These are phyloP conservation scores for Anhinga rufa DNA, from an alignment of 2,113 vertebrate genomes.

Conservation along the genomic window DNA sequence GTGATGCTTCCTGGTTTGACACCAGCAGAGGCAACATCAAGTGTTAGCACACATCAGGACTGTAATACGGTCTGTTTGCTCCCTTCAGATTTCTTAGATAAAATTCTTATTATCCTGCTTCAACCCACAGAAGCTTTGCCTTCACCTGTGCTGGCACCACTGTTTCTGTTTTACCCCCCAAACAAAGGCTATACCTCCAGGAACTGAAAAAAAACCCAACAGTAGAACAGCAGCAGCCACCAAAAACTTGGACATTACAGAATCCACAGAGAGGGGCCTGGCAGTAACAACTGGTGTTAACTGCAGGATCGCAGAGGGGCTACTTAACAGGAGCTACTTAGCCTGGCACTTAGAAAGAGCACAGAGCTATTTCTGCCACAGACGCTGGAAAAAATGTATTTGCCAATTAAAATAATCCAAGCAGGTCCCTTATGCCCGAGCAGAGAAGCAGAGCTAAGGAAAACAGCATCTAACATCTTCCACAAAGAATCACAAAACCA, in stretches of 20 bases:
- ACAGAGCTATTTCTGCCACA: constrained; percentile 36
- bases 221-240: background rate
- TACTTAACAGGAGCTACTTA: constrained; percentile 62
- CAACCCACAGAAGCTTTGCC: background rate
- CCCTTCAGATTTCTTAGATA: background rate
- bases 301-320: constrained; percentile 29
- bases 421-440: background rate
- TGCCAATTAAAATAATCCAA: constrained; percentile 49
- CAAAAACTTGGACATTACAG: background rate
- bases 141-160: background rate
- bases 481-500: background rate
- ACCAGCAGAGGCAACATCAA: background rate
- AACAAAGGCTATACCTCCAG: background rate
- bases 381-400: constrained; percentile 6
- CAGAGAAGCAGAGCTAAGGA: background rate
- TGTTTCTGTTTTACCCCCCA: background rate
- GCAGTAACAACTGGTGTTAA: constrained; percentile 52
- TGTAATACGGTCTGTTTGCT: background rate
- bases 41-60: background rate
- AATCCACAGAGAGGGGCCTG: background rate
- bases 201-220: background rate
- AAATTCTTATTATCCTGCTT: background rate
- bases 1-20: background rate
- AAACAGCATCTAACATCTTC: constrained; percentile 37
- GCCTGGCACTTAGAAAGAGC: constrained; percentile 32